Base-by-base conservation (phyloP, 37 sponge, comb jelly and placozoan species). In the Diacarnus erythraeanus region DNA sequence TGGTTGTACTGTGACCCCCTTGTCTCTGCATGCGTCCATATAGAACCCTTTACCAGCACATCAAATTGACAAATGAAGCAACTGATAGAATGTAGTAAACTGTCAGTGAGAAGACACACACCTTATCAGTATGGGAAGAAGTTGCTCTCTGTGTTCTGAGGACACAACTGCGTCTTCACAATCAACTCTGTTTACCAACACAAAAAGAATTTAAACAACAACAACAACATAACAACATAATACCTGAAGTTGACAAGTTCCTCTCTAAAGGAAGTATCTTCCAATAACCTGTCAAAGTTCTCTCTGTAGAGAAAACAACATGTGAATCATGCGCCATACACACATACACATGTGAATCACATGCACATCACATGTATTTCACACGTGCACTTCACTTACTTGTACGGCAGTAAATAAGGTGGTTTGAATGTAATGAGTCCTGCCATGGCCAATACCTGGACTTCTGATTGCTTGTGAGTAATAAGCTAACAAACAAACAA, bases 391-490 rank as follows among this genome's bases (percentile, higher is more conserved):
- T 27, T 42, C 23, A 20, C 85, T 84, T 67, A 91, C 89, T 26
- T 59, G 83, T 96, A 96, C 18, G 84, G 88, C 17, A 67, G 38
- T 1, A 96, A 61, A 63, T 80, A 74, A 18, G 83, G 38, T 23
- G 77, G 79, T 66, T 87, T 86, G 91, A 74, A 93, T 25, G 81
- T 82, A 63, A 86, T 41, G 27, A 96, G 64, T 33, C 90, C 84
- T 39, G 82, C 73, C 34, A 96, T 72, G 72, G 94, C 88, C n/a
- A 86, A 80, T 57, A 47, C 35, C 77, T 96, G 97, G 25, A 96
- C 71, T n/a, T 82, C 81, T 66, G 84, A 40, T 10, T 87, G 81
- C n/a, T 69, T 81, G 57, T 90, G 91, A 20, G 80, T 77, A 40
- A 96, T 77, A 68, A 96, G 80, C 95, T 94, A 71, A 27, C 67